Conservation (phyloP, 1,140 invertebrate genomes). For the Metopolophium dirhodum region DNA sequence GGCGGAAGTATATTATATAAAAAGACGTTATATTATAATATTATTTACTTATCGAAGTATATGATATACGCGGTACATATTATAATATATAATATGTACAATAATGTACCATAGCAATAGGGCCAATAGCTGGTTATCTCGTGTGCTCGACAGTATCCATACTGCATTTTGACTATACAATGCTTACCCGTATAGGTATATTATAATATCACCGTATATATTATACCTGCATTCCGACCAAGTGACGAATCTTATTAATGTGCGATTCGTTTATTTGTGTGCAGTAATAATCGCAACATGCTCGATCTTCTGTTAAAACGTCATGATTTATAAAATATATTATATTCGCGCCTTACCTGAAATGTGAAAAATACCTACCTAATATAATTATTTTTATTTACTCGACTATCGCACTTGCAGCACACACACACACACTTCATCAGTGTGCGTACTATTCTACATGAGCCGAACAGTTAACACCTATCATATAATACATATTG, state of each 20-base stretch:
- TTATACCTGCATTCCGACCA: not conserved
- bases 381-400: not conserved
- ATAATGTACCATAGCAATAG: not conserved
- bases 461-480: not conserved
- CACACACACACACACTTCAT: not conserved
- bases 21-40: conserved; percentile 11
- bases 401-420: not conserved
- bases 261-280: not conserved
- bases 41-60: not conserved
- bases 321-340: not conserved
- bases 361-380: not conserved
- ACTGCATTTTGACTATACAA: not conserved
- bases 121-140: not conserved
- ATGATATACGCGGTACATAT: not conserved
- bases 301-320: not conserved
- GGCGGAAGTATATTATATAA: not conserved
- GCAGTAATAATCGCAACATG: not conserved
- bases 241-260: not conserved
- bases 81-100: not conserved
- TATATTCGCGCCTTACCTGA: not conserved
- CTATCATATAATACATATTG: not conserved
- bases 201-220: not conserved
- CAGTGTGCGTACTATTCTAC: not conserved
- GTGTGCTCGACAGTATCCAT: not conserved
- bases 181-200: not conserved